Base-by-base conservation (phyloP, 2,797 vertebrate genomes). In the Xenentodon cancila region DNA sequence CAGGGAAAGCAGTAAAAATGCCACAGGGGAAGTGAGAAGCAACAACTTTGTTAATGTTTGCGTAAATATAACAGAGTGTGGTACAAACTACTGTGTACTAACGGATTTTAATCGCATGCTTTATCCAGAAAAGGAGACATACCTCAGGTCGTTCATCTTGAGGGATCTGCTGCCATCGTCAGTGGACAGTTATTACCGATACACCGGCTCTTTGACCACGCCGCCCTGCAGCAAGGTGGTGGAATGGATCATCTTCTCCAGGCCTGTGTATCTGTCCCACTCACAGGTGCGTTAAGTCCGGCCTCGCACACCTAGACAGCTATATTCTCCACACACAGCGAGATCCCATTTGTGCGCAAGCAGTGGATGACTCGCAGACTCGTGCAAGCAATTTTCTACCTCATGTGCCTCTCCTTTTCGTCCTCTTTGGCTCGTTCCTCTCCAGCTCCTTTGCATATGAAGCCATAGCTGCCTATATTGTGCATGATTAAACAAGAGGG, bases 241-340 rank as follows among this genome's bases (percentile, higher is more conserved):
- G 84, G 97, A 99, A 87, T 99, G 98, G 98, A 98, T 99, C 22
- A 88, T 99, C 82, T 97, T 99, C 87, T 95, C 94, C 88, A 95
- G 90, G 73, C 97, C 98, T 0, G 95, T 99, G 63, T 95, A 95
- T 88, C 94, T 99, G 84, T 99, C 97, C 71, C 92, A 95, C 82
- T 94, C 94, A 63, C 97, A 99, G 96, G 98, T 99, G 82, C 0
- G 85, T 87, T 46, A 42, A 64, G 54, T 71, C 40, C 53, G 47
- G 54, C 19, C 58, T 45, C 53, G 18, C 55, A 59, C 1, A 2
- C n/a, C 5, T 34, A 49, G n/a, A 55, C 53, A 71, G 51, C 64
- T 64, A 66, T 64, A 64, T 82, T 76, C 66, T 74, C 64, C 73
- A 80, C 43, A 32, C 75, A 77, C 69, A 71, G 68, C 77, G 68